Base-by-base conservation (phyloP, 2,888 invertebrate genomes). In the Norana najaformis region DNA sequence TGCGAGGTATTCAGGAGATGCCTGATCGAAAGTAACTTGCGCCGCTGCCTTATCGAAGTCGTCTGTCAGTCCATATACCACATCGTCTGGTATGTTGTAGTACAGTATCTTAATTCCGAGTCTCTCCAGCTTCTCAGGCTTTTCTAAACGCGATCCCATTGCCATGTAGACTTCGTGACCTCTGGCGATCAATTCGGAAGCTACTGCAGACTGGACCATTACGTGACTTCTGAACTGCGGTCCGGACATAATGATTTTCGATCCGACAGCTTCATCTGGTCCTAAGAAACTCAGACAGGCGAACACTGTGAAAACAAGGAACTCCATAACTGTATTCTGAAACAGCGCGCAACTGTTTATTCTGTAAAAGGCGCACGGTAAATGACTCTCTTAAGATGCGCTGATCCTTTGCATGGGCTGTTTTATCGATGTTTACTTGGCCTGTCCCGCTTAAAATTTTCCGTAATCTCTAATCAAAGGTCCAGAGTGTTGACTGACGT, bases 101-200 rank as follows among this genome's bases (percentile, higher is more conserved):
- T 23, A 35, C 20, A 89, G 8, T 0, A 38, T 20, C n/a, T 89
- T 89, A 0, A 89, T 88, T 11, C 88, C 88, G 11, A 37, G 20
- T 39, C 20, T n/a, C 16, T 23, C 38, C 37, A 88, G 35, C 23
- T 41, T 41, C 23, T 3, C 20, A 8, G 39, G 39, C 0, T 39
- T 88, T 13, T 23, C 14, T 11, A 38, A 34, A 3, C 82, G 37
- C 38, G 53, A 53, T 35, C 82, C 47, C 18, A 90, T n/a, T 38
- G 89, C 41, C 83, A 89, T 83, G 89, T 89, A 83, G 35, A 91
- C 91, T 2, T 90, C 88, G 37, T 91, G 91, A 13, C 90, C 90
- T 47, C 90, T 23, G 37, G 34, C 5, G 37, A 88, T 88, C 30
- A 91, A 89, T 36, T 88, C 90, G 2, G 82, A 37, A 13, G 89